Base-by-base conservation (phyloP, 1,140 invertebrate genomes). In the Drosophila nebulosa region DNA sequence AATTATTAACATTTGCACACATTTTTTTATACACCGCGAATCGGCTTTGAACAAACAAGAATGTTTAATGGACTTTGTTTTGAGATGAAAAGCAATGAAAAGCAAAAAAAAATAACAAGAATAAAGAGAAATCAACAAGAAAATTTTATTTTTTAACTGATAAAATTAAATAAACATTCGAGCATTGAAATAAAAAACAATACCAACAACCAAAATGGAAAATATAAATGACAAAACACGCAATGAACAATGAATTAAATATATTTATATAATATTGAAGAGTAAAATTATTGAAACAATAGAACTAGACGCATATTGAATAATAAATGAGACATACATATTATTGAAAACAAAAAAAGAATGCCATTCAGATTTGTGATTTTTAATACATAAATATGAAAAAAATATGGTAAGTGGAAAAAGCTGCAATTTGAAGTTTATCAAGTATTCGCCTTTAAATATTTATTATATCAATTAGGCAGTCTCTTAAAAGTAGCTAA, bases 321-420 rank as follows among this genome's bases (percentile, higher is more conserved):
- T 86, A 86, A 85, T 85, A 85, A 85, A 80, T 64, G 78, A 81
- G 83, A 85, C 79, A 86, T 88, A 88, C 84, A 86, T 88, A 88
- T 85, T 85, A 85, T 86, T 85, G 81, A 85, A 85, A 61, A 67
- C 78, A 85, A 86, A 68, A 53, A 67, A 53, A 59, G 27, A 42
- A 57, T 42, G 53, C 73, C 35, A 62, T 24, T 12, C 26, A 72
- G 59, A n/a, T 9, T 10, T 30, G 30, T 12, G 1, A 30, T 16
- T 14, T 53, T 3, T n/a, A 53, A 14, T 21, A 14, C 14, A 36
- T 16, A 18, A 32, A 56, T 21, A 35, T 12, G 3, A 1, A 2
- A 12, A 18, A 32, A 32, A 7, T 1, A 16, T 22, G 12, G 22
- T 16, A n/a, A 16, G 16, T 16, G 18, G 18, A 18, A 26, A 35